Evolutionary conservation across 2,797 vertebrate genomes (phyloP).

Genomic region (Masticophis lateralis): DNA sequence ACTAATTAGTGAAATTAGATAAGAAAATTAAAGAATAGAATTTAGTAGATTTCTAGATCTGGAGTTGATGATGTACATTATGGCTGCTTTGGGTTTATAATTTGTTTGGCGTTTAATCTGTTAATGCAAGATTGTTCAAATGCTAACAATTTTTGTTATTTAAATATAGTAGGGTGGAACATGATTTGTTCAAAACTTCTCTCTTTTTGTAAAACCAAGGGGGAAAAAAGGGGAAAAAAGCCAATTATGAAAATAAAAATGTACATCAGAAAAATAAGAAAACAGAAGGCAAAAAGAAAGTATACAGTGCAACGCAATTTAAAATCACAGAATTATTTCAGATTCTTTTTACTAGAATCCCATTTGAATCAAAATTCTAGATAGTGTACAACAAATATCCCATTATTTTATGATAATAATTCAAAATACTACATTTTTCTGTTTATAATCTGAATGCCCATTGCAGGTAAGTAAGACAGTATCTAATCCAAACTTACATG

Average conservation of each 20-base stretch:
- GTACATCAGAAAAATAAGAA: slow-evolving; percentile 70
- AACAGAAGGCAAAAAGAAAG: slow-evolving; percentile 55
- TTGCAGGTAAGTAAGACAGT: neutral
- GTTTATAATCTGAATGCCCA: neutral
- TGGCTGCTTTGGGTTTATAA: slow-evolving; percentile 27
- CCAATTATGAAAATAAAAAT: slow-evolving; percentile 54
- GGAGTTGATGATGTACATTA: slow-evolving; percentile 67
- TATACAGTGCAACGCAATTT: slow-evolving; percentile 37
- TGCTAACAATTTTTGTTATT: slow-evolving; percentile 30
- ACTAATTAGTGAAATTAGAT: slow-evolving; percentile 66
- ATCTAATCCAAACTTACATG: neutral
- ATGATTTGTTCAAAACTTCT: slow-evolving; percentile 18
- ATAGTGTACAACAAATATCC: slow-evolving; percentile 29
- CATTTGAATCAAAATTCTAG: slow-evolving; percentile 45
- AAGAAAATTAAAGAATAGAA: slow-evolving; percentile 61
- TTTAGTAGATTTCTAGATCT: slow-evolving; percentile 63
- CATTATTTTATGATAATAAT: slow-evolving; percentile 16
- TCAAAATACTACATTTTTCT: neutral
- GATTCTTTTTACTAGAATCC: slow-evolving; percentile 29
- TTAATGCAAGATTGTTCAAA: slow-evolving; percentile 45
- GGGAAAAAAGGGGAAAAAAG: neutral
- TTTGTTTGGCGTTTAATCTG: slow-evolving; percentile 34
- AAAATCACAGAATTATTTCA: slow-evolving; percentile 32
- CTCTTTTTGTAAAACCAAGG: neutral
- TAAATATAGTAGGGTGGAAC: slow-evolving; percentile 20